Percentiles rank a stretch among this genome's conserved stretches.
These are phyloP conservation scores for Drosophila paucipuncta DNA, from an alignment of 2,888 invertebrate species.

Conservation along the genomic window DNA sequence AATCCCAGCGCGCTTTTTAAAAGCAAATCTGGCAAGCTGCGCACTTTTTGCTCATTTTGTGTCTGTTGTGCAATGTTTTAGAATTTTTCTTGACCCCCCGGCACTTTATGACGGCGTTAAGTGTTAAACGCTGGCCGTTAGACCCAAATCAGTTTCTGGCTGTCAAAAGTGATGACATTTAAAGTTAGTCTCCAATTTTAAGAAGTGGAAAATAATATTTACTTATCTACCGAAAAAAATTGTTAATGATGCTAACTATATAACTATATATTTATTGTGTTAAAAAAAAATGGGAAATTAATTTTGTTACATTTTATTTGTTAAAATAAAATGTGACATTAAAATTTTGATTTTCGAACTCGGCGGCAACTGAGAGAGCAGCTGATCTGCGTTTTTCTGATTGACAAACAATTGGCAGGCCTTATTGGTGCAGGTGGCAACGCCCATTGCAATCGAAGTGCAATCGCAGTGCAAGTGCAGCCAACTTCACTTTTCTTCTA, in stretches of 20 bases:
- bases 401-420: no score
- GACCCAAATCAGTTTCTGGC: conserved; percentile 41
- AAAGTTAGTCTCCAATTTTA: neutral
- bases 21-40: conserved; percentile 67
- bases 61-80: conserved; percentile 65
- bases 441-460: neutral
- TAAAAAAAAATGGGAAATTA: neutral
- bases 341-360: neutral
- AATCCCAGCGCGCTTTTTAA: conserved; percentile 72
- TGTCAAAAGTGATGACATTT: conserved; percentile 44
- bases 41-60: conserved; percentile 44
- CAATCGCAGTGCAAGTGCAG: no score
- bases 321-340: neutral
- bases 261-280: neutral
- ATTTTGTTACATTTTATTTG: neutral
- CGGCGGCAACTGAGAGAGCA: neutral
- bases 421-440: neutral
- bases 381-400: neutral
- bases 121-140: conserved; percentile 48
- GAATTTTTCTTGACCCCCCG: conserved; percentile 49
- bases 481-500: neutral
- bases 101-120: conserved; percentile 53
- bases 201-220: neutral
- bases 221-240: neutral
- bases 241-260: neutral